These are phyloP conservation scores for Takifugu ocellatus DNA, from an alignment of 2,797 vertebrate species.

Conservation along the genomic window DNA sequence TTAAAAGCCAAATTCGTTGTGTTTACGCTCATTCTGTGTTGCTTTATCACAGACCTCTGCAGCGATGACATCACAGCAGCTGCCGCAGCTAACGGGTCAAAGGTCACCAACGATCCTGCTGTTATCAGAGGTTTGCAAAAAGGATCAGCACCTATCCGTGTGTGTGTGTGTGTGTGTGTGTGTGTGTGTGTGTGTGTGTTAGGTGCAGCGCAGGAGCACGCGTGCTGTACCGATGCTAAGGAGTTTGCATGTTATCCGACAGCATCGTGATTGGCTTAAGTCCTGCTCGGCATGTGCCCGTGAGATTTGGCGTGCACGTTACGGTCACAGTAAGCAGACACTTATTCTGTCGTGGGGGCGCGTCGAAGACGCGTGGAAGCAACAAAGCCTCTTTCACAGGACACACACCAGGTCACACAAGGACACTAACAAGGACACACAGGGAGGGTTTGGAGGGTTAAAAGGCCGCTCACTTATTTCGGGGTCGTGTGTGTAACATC, in stretches of 20 bases:
- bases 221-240: too few relatives aligned
- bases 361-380: slow-evolving; percentile 60
- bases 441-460: slow-evolving; percentile 58
- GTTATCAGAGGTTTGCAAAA: slow-evolving; percentile 38
- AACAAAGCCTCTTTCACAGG: slow-evolving; percentile 73
- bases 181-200: too few relatives aligned
- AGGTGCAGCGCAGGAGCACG: too few relatives aligned
- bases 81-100: slow-evolving; percentile 25
- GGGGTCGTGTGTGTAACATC: slow-evolving; percentile 31
- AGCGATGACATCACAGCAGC: background rate
- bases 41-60: background rate
- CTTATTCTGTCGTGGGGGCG: slow-evolving; percentile 69
- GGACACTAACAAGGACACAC: slow-evolving; percentile 55
- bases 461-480: slow-evolving; percentile 59
- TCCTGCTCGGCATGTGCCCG: slow-evolving; percentile 29
- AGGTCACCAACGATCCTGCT: slow-evolving; percentile 28
- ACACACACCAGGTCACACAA: slow-evolving; percentile 51
- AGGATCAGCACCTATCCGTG: background rate
- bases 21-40: too few relatives aligned
- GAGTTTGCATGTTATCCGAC: slow-evolving; percentile 27
- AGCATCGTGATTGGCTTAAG: slow-evolving; percentile 42
- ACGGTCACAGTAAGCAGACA: slow-evolving; percentile 62
- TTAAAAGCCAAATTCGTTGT: too few relatives aligned
- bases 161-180: too few relatives aligned
- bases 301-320: slow-evolving; percentile 36